Evolutionary conservation across 1,140 invertebrate species (phyloP).

Genomic region (Hylyphantes graminicola): DNA sequence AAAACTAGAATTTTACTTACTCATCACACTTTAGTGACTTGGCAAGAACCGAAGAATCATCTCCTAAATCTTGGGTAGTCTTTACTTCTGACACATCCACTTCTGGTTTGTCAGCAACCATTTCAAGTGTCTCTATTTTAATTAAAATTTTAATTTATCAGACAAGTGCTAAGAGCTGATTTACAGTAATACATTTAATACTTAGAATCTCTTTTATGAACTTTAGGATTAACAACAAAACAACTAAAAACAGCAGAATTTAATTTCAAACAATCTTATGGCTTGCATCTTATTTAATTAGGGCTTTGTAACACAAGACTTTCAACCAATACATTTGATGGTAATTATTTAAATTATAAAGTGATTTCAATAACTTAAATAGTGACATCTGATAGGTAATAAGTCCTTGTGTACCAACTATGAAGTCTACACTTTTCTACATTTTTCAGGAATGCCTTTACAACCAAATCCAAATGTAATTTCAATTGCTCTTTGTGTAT

Average conservation of each 20-base stretch:
- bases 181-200: background rate
- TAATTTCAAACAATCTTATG: background rate
- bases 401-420: too few species aligned
- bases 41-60: constrained; percentile 68
- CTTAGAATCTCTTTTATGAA: background rate
- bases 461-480: too few species aligned
- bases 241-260: background rate
- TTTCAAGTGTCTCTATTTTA: constrained; percentile 59
- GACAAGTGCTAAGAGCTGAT: constrained; percentile 56
- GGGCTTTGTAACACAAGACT: too few species aligned
- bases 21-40: constrained; percentile 92
- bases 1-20: constrained; percentile 69
- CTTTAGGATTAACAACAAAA: too few species aligned
- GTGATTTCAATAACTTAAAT: too few species aligned
- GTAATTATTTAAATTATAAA: too few species aligned
- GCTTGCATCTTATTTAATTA: too few species aligned
- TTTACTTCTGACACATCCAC: constrained; percentile 63
- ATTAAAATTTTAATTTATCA: constrained; percentile 8
- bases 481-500: too few species aligned
- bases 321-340: too few species aligned
- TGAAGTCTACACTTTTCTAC: too few species aligned
- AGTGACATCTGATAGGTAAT: too few species aligned
- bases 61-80: constrained; percentile 63
- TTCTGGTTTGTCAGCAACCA: constrained; percentile 59
- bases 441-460: too few species aligned